Percentiles rank a stretch among this genome's conserved stretches.
These are phyloP conservation scores for Ceyx cyanopectus DNA, from an alignment of 2,113 vertebrate species.

Conservation along the genomic window DNA sequence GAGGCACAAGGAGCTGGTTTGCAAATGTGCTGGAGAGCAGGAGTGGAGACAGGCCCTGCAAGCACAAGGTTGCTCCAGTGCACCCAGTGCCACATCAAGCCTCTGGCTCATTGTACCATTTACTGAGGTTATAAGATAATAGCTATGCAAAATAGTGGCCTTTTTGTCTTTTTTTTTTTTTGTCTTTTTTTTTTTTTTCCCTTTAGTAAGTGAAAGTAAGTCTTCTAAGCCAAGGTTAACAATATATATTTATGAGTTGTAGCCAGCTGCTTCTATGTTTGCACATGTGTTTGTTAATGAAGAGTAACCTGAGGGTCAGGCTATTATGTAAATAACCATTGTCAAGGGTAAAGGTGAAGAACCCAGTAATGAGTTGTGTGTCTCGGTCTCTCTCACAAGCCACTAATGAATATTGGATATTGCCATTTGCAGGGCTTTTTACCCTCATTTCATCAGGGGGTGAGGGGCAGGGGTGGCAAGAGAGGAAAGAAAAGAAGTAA, in stretches of 20 bases:
- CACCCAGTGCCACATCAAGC: background rate
- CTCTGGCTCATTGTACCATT: conserved; percentile 12
- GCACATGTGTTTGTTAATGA: conserved; percentile 83
- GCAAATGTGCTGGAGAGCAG: background rate
- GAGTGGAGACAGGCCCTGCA: rapidly evolving
- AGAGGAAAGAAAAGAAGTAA: conserved; percentile 11
- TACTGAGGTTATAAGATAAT: conserved; percentile 12
- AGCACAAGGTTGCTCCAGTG: background rate
- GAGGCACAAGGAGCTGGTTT: background rate
- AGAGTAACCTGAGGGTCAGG: conserved; percentile 82
- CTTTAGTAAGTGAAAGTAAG: conserved; percentile 59
- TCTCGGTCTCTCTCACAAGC: conserved; percentile 56
- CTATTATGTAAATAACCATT: conserved; percentile 87
- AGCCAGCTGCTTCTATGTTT: conserved; percentile 78
- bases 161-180: background rate
- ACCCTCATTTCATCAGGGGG: conserved; percentile 28
- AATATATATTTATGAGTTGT: conserved; percentile 77
- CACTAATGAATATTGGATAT: conserved; percentile 73
- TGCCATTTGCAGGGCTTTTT: conserved; percentile 69
- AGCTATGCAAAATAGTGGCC: conserved; percentile 51
- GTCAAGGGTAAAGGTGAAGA: conserved; percentile 80
- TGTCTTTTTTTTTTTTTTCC: background rate
- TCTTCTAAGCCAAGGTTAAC: conserved; percentile 72
- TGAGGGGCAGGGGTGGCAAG: conserved; percentile 31
- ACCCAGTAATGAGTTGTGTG: conserved; percentile 78